Evolutionary conservation across 1,140 invertebrate species (phyloP), one percentile per base, ranked within the genome.

Genomic region (Hypsibius dujardini): DNA sequence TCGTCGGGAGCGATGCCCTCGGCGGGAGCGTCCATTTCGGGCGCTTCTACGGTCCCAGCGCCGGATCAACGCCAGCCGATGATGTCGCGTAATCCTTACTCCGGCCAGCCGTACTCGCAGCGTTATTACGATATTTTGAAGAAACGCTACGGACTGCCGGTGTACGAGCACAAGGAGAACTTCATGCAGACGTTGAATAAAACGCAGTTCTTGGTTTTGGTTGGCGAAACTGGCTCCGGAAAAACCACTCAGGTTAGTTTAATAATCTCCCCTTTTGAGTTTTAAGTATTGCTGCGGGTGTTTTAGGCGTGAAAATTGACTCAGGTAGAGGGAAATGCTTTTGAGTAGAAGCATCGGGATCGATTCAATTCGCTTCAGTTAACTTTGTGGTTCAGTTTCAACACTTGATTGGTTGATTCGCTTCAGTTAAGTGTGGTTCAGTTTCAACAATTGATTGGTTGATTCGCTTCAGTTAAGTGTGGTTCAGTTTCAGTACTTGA

Each of bases 111-210:
- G 2, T 77, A 73, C 70, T 76, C 75, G 3, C 67, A 75, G 50
- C 74, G 78, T 42, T 84, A 83, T 74, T 80, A 78, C 77, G 79
- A 82, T 67, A 76, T 84, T 47, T 78, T 87, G 73, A 85, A 88
- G 73, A 97, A 96, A 76, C 85, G 96, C 67, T 89, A 90, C 47
- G 86, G 87, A 2, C 81, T 99, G 40, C 96, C 96, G 1, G 95
- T 99, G 0, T 98, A 95, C 85, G 95, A 98, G 77, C 98, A 99
- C 79, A 86, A 90, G 75, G 85, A 89, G 1, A 93, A 97, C 77
- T 98, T 99, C 79, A 90, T 95, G 86, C 86, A 93, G 74, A 81
- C 93, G 15, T 79, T 99, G 1, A 86, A 86, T 46, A 87, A 90
- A 28, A 87, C 95, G 79, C 91, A 95, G 76, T 90, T 87, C 75